Conservation (phyloP, 2,797 vertebrate species). For the Rhadinocentrus ornatus region DNA sequence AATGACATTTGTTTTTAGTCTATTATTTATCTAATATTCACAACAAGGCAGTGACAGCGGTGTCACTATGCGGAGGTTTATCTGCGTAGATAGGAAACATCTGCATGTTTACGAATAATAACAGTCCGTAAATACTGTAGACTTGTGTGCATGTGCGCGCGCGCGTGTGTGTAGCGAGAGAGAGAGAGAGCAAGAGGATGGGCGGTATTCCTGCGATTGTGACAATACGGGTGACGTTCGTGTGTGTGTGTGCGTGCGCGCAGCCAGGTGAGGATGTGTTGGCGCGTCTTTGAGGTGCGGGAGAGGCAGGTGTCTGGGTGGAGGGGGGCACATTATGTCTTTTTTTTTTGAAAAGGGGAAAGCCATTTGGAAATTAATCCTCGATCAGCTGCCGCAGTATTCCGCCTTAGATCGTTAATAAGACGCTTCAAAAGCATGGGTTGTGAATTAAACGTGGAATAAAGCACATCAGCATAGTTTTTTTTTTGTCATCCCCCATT, state of each 20-base stretch:
- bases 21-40: slow-evolving; percentile 27
- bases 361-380: slow-evolving; percentile 10
- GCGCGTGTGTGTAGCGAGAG: slow-evolving; percentile 7
- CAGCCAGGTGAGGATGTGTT: slow-evolving; percentile 72
- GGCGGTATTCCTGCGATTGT: slow-evolving; percentile 47
- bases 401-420: not conserved
- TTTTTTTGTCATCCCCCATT: not conserved
- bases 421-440: slow-evolving; percentile 7
- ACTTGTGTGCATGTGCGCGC: slow-evolving; percentile 6
- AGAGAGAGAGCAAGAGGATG: slow-evolving; percentile 5
- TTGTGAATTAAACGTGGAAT: slow-evolving; percentile 40
- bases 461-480: slow-evolving; percentile 31
- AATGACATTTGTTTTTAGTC: slow-evolving; percentile 15
- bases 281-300: slow-evolving; percentile 65
- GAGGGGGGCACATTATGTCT: slow-evolving; percentile 30
- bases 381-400: slow-evolving; percentile 45
- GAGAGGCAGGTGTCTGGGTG: slow-evolving; percentile 65
- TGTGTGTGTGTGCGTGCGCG: slow-evolving; percentile 28
- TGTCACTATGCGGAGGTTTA: slow-evolving; percentile 14
- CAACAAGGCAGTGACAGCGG: slow-evolving; percentile 19
- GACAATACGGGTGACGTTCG: slow-evolving; percentile 21
- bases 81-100: slow-evolving; percentile 50
- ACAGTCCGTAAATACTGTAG: slow-evolving; percentile 18
- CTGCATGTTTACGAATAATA: slow-evolving; percentile 56
- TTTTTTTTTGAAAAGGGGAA: slow-evolving; percentile 3